These are phyloP conservation scores for Melangyna quadrimaculata DNA, from an alignment of 2,888 invertebrate species.

Conservation along the genomic window DNA sequence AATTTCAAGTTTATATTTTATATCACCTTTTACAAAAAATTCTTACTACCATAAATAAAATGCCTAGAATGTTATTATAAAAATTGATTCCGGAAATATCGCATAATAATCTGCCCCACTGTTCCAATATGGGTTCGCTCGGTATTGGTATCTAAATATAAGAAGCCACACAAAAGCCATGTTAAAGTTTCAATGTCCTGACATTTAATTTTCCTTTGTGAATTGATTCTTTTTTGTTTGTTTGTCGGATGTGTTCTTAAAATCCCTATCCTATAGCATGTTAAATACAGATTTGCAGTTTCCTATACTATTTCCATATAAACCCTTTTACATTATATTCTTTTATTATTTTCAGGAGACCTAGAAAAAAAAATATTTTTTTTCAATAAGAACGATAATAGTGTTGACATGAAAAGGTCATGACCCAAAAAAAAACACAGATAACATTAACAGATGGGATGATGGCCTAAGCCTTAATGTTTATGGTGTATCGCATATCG, in stretches of 20 bases:
- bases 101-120: too few relatives aligned
- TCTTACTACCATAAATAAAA: too few relatives aligned
- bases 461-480: neutral
- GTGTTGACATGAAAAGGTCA: constrained; percentile 6
- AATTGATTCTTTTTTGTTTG: neutral
- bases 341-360: neutral
- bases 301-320: neutral
- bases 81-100: too few relatives aligned
- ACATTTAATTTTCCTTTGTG: neutral
- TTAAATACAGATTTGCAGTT: neutral
- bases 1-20: too few relatives aligned
- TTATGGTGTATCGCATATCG: neutral
- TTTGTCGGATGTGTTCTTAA: neutral
- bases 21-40: too few relatives aligned
- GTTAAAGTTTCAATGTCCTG: neutral
- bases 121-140: neutral
- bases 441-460: neutral
- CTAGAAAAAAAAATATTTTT: neutral
- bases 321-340: neutral
- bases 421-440: constrained; percentile 1
- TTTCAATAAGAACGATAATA: constrained; percentile 8
- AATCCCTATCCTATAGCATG: neutral
- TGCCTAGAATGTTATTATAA: too few relatives aligned
- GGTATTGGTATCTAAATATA: neutral
- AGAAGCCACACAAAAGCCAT: neutral